These are phyloP conservation scores for Orcinus orca DNA, from an alignment of 2,113 vertebrate genomes.

Conservation along the genomic window DNA sequence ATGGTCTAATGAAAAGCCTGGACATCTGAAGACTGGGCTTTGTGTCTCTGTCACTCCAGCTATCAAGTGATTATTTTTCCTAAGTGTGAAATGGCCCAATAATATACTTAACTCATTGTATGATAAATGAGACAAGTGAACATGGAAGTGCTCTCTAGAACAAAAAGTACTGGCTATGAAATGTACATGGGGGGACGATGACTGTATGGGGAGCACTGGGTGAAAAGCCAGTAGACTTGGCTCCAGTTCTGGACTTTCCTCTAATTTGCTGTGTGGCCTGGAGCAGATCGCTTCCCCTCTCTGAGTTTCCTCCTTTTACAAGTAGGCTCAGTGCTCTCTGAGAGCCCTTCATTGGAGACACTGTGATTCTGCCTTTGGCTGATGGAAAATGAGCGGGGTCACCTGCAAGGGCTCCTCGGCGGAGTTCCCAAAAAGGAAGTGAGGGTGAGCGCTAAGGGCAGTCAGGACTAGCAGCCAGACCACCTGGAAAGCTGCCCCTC, in stretches of 20 bases:
- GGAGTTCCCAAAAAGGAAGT: background rate
- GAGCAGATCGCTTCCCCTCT: conserved; percentile 4
- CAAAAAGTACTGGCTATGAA: background rate
- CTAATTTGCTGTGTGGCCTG: conserved; percentile 5
- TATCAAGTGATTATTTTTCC: background rate
- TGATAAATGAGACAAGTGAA: background rate
- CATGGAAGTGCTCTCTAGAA: background rate
- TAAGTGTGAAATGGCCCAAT: background rate
- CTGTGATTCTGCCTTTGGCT: conserved; percentile 10
- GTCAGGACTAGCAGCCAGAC: conserved; percentile 23
- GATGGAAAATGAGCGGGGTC: background rate
- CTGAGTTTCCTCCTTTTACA: conserved; percentile 13
- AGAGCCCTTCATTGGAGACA: background rate
- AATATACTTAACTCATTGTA: background rate
- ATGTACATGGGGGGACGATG: background rate
- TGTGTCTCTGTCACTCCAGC: background rate
- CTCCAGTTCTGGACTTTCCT: background rate
- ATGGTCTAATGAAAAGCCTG: background rate
- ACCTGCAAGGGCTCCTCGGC: background rate
- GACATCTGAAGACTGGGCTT: background rate
- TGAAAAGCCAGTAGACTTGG: background rate
- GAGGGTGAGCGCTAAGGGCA: background rate
- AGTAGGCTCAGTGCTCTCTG: background rate
- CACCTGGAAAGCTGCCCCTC: background rate
- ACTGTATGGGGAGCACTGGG: background rate